Base-by-base conservation (phyloP, 2,113 vertebrate genomes). In the Gymnogyps californianus region DNA sequence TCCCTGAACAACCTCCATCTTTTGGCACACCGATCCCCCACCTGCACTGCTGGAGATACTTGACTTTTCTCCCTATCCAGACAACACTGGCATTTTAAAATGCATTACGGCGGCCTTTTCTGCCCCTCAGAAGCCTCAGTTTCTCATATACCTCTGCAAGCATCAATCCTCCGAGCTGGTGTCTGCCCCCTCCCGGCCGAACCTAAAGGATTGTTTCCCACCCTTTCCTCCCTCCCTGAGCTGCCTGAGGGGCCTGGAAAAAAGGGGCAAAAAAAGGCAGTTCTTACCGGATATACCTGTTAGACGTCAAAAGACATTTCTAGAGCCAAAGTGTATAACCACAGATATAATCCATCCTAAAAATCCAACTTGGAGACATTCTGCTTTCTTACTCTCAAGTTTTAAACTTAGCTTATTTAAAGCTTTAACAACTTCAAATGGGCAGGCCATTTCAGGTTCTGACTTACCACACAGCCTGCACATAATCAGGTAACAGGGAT, bases 91-190 rank as follows among this genome's bases (percentile, higher is more conserved):
- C 32, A 5, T 25, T n/a, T 36, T 10, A 6, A 29, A n/a, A 11
- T 5, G 20, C 34, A 18, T 3, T 2, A 5, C 4, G 5, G 20
- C 26, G 29, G 78, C 78, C 28, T 28, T 11, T 2, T 3, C 16
- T 2, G 40, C 54, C 32, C 34, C 19, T 6, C 28, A 3, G 14
- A 10, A 16, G 22, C 28, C 64, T 7, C 40, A 4, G 40, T 6
- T 28, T 24, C 46, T 57, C 29, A 2, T 1, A 7, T 1, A 4
- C 16, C 29, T 11, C 22, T 2, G 1, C 22, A 3, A 10, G 28
- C 61, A 16, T 2, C 36, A 6, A 1, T 1, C 4, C 78, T 6
- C 10, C 2, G 8, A 11, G 32, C 36, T 15, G 21, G 13, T 22
- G 15, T 6, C 70, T 31, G 10, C 29, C 52, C 20, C 29, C 24